Base-by-base conservation (phyloP, 1,140 invertebrate genomes). In the Eurosta solidaginis region DNA sequence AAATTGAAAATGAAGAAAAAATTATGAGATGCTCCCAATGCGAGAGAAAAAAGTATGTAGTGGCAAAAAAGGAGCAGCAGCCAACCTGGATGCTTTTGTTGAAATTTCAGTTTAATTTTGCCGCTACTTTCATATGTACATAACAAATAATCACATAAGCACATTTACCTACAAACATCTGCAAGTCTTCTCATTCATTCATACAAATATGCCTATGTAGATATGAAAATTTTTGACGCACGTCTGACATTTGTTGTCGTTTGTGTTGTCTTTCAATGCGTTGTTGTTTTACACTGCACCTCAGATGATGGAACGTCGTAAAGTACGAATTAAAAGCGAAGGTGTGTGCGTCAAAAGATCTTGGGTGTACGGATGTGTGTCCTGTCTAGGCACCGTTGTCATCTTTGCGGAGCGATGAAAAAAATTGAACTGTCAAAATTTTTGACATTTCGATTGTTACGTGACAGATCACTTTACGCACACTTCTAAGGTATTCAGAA, bases 401-500 rank as follows among this genome's bases (percentile, higher is more conserved):
- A 36, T n/a, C 63, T 63, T 63, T 36, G 33, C 74, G 52, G 25
- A 44, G 22, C 17, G 40, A 25, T 75, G 76, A 54, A 79, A 74
- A 68, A 79, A 79, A 79, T 79, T 73, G 78, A 79, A 77, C 68
- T 79, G 78, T 77, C 78, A 79, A 79, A 77, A 79, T 54, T 79
- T 77, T 77, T 79, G 78, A 79, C 78, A 79, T 73, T 74, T 79
- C 78, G 50, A 79, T 79, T 79, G 52, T 77, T 40, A 33, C 54
- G 7, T 77, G 76, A 77, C 44, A 77, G 76, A 77, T 77, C 76
- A 52, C 40, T 68, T 77, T 77, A 40, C 47, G 59, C 59, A 68
- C 59, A 68, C 29, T 68, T 42, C 59, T 22, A 36, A 63, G 29
- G 54, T 33, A 74, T 45, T 10, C 22, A 17, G 3, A 7, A 22